These are phyloP conservation scores for Barnardius zonarius DNA, from an alignment of 2,113 vertebrate genomes.

Conservation along the genomic window DNA sequence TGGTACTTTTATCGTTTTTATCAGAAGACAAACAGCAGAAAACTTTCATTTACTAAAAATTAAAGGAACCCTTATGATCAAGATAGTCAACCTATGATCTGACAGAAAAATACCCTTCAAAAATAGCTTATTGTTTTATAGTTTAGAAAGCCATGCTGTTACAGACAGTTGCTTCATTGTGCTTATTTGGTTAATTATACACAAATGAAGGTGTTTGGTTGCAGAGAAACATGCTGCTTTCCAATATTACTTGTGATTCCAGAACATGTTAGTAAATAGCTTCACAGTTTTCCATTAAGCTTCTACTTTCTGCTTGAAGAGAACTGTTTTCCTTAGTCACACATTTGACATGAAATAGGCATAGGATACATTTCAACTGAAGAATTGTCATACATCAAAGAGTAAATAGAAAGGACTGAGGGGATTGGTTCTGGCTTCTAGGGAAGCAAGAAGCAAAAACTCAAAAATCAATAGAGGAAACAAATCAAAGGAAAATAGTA, in stretches of 20 bases:
- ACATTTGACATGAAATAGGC: neutral
- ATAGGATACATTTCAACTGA: neutral
- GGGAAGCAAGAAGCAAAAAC: neutral
- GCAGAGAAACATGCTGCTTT: neutral
- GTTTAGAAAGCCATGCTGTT: neutral
- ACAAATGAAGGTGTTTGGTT: neutral
- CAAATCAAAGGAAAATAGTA: neutral
- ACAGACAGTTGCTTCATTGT: neutral
- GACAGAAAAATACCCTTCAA: neutral
- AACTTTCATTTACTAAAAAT: neutral
- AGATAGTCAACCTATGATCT: neutral
- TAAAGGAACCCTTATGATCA: neutral
- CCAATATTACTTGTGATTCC: neutral
- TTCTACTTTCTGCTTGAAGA: too few species aligned
- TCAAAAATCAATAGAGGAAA: neutral
- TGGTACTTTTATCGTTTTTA: neutral
- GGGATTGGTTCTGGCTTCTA: neutral
- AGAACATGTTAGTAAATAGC: neutral
- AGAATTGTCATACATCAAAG: neutral
- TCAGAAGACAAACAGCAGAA: neutral
- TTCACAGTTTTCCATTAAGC: neutral
- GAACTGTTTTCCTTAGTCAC: neutral
- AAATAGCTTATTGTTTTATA: neutral
- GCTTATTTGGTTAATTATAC: neutral
- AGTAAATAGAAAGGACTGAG: neutral